Evolutionary conservation across 1,140 invertebrate species (phyloP).

Genomic region (Plutomurus gul): DNA sequence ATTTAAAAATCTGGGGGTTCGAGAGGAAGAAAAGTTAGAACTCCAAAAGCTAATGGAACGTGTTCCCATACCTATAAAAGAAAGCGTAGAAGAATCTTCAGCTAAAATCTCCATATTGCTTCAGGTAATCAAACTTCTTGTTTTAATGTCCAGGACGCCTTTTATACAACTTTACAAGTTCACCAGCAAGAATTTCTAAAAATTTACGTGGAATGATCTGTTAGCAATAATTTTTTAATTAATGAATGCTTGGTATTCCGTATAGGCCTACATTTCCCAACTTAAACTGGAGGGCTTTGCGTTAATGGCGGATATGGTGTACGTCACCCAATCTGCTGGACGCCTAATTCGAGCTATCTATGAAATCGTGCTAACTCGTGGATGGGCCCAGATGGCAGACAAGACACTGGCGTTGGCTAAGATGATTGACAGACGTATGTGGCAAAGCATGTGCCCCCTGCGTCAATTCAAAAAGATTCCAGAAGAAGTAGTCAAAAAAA

Average conservation of each 20-base stretch:
- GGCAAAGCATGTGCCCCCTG: constrained; percentile 99
- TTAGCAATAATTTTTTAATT: not conserved
- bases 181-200: no score
- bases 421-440: constrained; percentile 99
- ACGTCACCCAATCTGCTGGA: constrained; percentile 96
- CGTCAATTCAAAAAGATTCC: constrained; percentile 98
- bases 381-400: constrained; percentile 97
- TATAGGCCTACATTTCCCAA: constrained; percentile 97
- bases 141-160: no score
- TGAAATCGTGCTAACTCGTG: constrained; percentile 77
- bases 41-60: constrained; percentile 95
- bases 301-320: constrained; percentile 99
- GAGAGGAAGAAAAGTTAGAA: constrained; percentile 98
- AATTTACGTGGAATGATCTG: no score
- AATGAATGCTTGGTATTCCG: not conserved
- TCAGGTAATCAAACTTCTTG: not conserved
- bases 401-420: constrained; percentile 95
- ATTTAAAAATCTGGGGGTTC: constrained; percentile 88
- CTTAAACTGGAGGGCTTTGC: constrained; percentile 98
- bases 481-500: constrained; percentile 95
- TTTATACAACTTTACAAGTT: not conserved
- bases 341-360: constrained; percentile 95
- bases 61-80: constrained; percentile 98
- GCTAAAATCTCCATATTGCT: constrained; percentile 95
- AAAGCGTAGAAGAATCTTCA: constrained; percentile 96